Base-by-base conservation (phyloP, 2,888 invertebrate genomes). In the Coleophora flavipennella region DNA sequence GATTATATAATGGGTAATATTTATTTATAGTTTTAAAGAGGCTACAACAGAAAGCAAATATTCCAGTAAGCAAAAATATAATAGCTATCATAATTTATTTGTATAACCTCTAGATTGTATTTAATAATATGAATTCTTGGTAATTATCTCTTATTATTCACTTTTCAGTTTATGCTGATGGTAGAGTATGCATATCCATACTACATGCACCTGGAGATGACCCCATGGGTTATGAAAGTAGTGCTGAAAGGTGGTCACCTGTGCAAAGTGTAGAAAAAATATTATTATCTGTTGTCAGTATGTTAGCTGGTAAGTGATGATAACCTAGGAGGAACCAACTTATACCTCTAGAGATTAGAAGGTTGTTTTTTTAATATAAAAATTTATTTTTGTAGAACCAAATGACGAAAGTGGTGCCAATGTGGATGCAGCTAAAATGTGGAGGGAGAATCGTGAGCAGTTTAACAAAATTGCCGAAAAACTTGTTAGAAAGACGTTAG, bases 181-280 rank as follows among this genome's bases (percentile, higher is more conserved):
- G 99, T 0, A 86, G 97, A 63, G 99, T 99, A 2, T 99, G 99
- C 74, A 99, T 99, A 72, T 98, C 98, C 39, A 99, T 99, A 67
- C 86, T 99, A 13, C 99, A 99, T 77, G 97, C 99, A 0, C 99
- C 99, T 0, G 99, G 99, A 1, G 99, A 99, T 75, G 99, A 99
- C 80, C 99, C 99, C 0, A 97, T 98, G 94, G 98, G 98, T n/a
- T 99, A 99, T 59, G 99, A 99, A 77, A 93, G 95, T 39, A 96
- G 97, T 63, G 95, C 97, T 2, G 99, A 99, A 74, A 87, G 99
- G 46, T 99, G 99, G 99, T 98, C 97, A 57, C 99, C 99, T 0
- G 99, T 99, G 1, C 99, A 99, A 76, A 98, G 98, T 74, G 98
- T 99, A 1, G 99, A 99, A 74, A 99, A 99, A 85, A 99, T 99